These are phyloP conservation scores for Henricia sp. DNA, from an alignment of 53 echinoderm and acorn worm species.

Conservation along the genomic window DNA sequence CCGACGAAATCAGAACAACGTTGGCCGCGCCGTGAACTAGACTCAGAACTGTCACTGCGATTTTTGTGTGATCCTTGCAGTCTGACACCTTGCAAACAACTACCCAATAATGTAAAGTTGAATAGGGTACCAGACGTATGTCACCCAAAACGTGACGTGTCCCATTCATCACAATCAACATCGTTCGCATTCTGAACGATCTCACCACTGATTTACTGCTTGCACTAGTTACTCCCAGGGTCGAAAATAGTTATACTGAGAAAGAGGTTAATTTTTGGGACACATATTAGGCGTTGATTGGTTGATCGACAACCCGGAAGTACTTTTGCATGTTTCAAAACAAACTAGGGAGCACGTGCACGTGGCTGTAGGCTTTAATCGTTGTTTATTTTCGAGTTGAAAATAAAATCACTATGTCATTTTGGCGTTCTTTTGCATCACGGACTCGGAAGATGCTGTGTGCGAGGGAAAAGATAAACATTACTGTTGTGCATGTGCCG, in stretches of 20 bases:
- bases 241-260: too few species aligned
- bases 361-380: neutral
- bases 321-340: neutral
- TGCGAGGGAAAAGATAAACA: neutral
- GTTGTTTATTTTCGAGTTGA: neutral
- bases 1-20: too few species aligned
- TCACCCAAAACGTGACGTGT: neutral
- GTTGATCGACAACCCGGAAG: slow-evolving; percentile 1
- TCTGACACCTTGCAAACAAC: neutral
- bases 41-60: too few species aligned
- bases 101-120: neutral
- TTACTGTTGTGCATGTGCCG: neutral
- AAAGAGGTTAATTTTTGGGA: neutral
- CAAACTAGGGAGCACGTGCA: neutral
- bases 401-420: neutral
- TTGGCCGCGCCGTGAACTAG: too few species aligned
- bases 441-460: neutral
- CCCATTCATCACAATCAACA: neutral
- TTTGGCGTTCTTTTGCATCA: slow-evolving; percentile 20
- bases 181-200: neutral
- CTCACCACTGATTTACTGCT: neutral
- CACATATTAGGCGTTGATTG: neutral
- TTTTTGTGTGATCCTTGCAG: too few species aligned
- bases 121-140: slow-evolving; percentile 9
- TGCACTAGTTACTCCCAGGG: neutral